Percentiles rank a stretch among this genome's conserved stretches.
These are phyloP conservation scores for Heliocidaris erythrogramma DNA, from an alignment of 35 echinoderm and acorn worm genomes.

Conservation along the genomic window DNA sequence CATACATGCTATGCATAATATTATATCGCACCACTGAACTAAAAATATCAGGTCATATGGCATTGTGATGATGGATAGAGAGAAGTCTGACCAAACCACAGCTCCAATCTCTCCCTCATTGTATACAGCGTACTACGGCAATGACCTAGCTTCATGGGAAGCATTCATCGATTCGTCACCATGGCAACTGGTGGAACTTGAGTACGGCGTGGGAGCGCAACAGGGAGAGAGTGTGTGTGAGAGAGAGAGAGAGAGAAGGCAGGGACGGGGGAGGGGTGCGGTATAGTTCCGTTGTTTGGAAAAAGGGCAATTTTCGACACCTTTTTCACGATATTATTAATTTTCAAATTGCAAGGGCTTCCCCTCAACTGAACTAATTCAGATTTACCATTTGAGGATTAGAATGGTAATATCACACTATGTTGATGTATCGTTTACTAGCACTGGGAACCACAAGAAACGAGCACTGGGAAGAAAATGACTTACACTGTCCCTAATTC, in stretches of 20 bases:
- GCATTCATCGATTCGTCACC: neutral
- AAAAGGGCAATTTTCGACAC: neutral
- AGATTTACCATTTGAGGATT: too few relatives aligned
- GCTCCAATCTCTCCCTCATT: neutral
- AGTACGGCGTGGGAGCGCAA: constrained; percentile 1
- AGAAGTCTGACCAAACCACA: neutral
- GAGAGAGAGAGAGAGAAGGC: neutral
- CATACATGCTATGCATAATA: neutral
- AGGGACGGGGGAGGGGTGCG: neutral
- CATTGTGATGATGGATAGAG: neutral
- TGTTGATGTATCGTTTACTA: too few relatives aligned
- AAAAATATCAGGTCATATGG: neutral
- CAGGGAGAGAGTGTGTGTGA: constrained; percentile 27
- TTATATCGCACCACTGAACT: neutral
- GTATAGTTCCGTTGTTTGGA: neutral
- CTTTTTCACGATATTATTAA: too few relatives aligned
- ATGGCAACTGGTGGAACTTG: constrained; percentile 31
- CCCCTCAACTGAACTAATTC: too few relatives aligned
- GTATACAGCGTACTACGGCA: neutral
- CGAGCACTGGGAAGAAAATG: too few relatives aligned
- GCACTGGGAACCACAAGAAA: too few relatives aligned
- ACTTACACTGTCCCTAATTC: too few relatives aligned
- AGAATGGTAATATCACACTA: too few relatives aligned
- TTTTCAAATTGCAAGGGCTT: too few relatives aligned
- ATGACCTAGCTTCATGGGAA: neutral